Percentiles rank a stretch among this genome's conserved stretches.
These are phyloP conservation scores for Sinopyrophorus schimmeli DNA, from an alignment of 2,888 invertebrate genomes.

Conservation along the genomic window DNA sequence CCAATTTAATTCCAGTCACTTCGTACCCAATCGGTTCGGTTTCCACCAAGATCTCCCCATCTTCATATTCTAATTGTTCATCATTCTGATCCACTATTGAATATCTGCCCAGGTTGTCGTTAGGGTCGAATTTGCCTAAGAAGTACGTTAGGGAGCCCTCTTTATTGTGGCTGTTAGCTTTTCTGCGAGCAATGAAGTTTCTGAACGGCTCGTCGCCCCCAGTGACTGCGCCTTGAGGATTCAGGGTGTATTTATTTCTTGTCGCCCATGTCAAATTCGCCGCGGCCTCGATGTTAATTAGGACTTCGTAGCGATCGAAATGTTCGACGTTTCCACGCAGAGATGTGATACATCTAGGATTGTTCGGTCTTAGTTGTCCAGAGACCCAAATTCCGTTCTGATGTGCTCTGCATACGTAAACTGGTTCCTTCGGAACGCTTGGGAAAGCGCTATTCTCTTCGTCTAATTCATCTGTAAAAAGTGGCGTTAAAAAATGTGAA, in stretches of 20 bases:
- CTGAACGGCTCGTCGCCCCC: conserved; percentile 55
- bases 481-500: conserved; percentile 8
- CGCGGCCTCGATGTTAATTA: conserved; percentile 77
- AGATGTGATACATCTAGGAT: conserved; percentile 68
- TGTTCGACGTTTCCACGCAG: conserved; percentile 61
- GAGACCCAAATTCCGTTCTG: conserved; percentile 75
- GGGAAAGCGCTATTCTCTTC: conserved; percentile 50
- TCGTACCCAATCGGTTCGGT: conserved; percentile 79
- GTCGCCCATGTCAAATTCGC: conserved; percentile 75
- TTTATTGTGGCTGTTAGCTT: conserved; percentile 40
- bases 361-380: conserved; percentile 64
- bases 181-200: conserved; percentile 49
- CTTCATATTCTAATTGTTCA: conserved; percentile 61
- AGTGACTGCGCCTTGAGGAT: conserved; percentile 71
- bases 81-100: conserved; percentile 67
- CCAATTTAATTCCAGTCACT: conserved; percentile 58
- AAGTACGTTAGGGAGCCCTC: conserved; percentile 58
- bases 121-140: conserved; percentile 72
- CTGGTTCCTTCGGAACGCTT: conserved; percentile 49
- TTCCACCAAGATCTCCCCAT: conserved; percentile 79
- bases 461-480: conserved; percentile 27
- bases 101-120: conserved; percentile 68
- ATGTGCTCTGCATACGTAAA: conserved; percentile 75
- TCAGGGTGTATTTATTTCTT: conserved; percentile 71
- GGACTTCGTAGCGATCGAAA: conserved; percentile 66